Base-by-base conservation (phyloP, 2,797 vertebrate species). In the Carapus acus region DNA sequence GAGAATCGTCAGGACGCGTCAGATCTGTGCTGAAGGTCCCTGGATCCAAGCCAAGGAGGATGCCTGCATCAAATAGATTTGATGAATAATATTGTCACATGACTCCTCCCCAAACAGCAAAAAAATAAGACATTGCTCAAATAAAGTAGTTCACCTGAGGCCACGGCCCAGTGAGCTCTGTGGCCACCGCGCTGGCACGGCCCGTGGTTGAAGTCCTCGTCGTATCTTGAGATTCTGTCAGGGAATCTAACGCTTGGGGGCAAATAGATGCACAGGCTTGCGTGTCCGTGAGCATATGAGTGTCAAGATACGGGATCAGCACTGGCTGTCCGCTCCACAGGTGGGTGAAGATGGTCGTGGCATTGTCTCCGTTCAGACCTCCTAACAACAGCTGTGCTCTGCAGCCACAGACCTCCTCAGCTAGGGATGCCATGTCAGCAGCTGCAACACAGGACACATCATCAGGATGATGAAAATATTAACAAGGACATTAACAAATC, bases 191-290 rank as follows among this genome's bases (percentile, higher is more conserved):
- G 86, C 65, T 76, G 78, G 59, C 93, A 95, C 0, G 94, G 94
- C 64, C 93, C 92, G 0, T 94, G 93, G 79, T 96, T 96, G 74
- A 82, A 92, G 69, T 96, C 93, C 65, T 93, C 91, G 2, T 96
- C 93, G 18, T 96, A 96, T 76, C 93, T 94, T 81, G 2, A 14
- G 12, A 47, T 21, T 23, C 27, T 13, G 78, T 89, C 62, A 88
- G 79, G 73, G 70, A 69, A 33, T 19, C 40, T 12, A 50, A 2
- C 31, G 14, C 14, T 33, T 9, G 8, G 31, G 31, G 31, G 24
- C 24, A 27, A 27, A 27, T 27, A 9, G 4, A 9, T 27, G 24
- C 9, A 9, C 9, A 9, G 4, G 24, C 9, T 4, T 27, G 24
- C 9, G 24, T 27, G 24, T 27, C 5, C 9, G 24, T 27, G 24